These are phyloP conservation scores for Aethes cnicana DNA, from an alignment of 2,888 invertebrate species.

Conservation along the genomic window DNA sequence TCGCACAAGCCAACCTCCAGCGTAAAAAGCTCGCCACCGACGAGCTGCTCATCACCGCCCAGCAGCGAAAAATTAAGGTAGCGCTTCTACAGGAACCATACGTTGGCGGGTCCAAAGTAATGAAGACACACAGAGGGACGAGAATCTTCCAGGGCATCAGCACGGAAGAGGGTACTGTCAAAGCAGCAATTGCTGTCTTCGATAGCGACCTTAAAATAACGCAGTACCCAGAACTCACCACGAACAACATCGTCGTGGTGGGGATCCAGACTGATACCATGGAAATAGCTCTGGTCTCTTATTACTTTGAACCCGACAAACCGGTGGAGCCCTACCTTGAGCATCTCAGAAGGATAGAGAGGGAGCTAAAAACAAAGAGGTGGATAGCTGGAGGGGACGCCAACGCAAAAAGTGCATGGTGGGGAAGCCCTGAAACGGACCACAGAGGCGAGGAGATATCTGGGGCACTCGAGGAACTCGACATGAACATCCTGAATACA, in stretches of 20 bases:
- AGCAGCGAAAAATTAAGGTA: background rate
- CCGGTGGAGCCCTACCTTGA: constrained; percentile 25
- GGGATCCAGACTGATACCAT: background rate
- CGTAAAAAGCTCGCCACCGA: too few species aligned
- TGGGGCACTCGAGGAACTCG: constrained; percentile 26
- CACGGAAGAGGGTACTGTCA: background rate
- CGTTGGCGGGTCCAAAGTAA: background rate
- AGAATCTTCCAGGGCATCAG: background rate
- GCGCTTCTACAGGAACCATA: constrained; percentile 30
- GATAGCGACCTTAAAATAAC: background rate
- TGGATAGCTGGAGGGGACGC: constrained; percentile 14
- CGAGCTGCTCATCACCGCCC: constrained; percentile 25
- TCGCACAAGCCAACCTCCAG: too few species aligned
- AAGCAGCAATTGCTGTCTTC: constrained; percentile 3
- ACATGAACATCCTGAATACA: constrained; percentile 35
- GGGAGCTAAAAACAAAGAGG: background rate
- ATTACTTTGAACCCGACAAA: constrained; percentile 32
- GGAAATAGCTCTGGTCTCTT: constrained; percentile 15
- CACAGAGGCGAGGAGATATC: constrained; percentile 21
- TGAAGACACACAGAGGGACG: background rate
- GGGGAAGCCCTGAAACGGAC: background rate
- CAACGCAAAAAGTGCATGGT: too few species aligned
- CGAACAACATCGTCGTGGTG: background rate
- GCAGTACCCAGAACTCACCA: background rate
- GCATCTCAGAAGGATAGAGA: constrained; percentile 5